Percentiles rank a stretch among this genome's conserved stretches.
Evolutionary conservation across 2,113 vertebrate species (phyloP).

Genomic region (Pristiophorus japonicus): DNA sequence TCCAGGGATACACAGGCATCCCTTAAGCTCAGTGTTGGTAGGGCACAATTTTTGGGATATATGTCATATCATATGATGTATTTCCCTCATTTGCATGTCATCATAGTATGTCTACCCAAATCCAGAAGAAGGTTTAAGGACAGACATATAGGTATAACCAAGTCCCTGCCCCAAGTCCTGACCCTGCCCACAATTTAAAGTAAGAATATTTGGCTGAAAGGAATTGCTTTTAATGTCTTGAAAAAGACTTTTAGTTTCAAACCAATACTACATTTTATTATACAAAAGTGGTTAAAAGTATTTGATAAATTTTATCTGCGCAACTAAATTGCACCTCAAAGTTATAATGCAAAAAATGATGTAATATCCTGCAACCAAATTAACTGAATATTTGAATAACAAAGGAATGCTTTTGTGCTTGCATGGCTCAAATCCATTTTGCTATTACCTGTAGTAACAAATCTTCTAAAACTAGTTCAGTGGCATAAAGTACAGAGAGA

Average conservation of each 20-base stretch:
- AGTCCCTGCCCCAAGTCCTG: background rate
- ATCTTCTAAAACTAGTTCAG: background rate
- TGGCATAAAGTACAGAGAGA: background rate
- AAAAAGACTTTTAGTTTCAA: background rate
- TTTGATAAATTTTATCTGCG: background rate
- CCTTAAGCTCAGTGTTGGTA: background rate
- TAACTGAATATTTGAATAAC: background rate
- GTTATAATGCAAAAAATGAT: background rate
- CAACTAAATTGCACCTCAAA: background rate
- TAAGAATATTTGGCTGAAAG: background rate
- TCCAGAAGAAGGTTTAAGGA: background rate
- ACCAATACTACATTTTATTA: background rate
- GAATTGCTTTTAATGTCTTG: constrained; percentile 9
- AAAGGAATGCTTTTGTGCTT: background rate
- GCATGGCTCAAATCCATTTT: background rate
- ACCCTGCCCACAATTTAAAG: background rate
- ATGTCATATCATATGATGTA: background rate
- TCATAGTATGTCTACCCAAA: background rate
- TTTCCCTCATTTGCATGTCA: background rate
- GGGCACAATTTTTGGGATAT: background rate
- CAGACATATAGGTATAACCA: background rate
- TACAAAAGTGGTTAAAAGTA: background rate
- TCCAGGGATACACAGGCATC: background rate
- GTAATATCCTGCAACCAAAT: background rate
- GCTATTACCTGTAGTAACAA: background rate